A percentile compares a stretch with the other conserved stretches of the same genome.
These are phyloP conservation scores for Lithosia quadra DNA, from an alignment of 2,888 invertebrate genomes.

Conservation along the genomic window DNA sequence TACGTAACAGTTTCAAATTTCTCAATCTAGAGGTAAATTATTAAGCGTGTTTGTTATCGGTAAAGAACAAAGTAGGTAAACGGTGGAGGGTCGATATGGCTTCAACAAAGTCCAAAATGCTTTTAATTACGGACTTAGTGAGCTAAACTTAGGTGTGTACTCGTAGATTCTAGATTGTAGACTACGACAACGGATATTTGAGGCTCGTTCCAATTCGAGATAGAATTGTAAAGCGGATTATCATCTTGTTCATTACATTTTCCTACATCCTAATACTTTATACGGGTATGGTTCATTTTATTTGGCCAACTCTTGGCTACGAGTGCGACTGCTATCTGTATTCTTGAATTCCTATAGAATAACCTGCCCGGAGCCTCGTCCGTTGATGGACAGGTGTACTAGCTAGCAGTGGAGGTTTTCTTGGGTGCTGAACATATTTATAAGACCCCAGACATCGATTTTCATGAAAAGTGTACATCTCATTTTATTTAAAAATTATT, in stretches of 20 bases:
- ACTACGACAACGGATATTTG: conserved; percentile 11
- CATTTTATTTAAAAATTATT: background rate
- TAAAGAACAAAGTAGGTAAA: conserved; percentile 25
- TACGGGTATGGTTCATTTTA: background rate
- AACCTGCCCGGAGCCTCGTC: too few relatives aligned
- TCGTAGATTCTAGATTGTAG: too few relatives aligned
- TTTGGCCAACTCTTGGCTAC: background rate
- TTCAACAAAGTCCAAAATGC: conserved; percentile 30
- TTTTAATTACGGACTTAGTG: conserved; percentile 39
- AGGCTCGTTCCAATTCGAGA: conserved; percentile 5
- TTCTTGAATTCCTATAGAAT: too few relatives aligned
- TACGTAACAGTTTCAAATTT: conserved; percentile 23
- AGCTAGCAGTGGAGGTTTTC: background rate
- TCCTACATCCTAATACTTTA: background rate
- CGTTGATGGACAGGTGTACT: too few relatives aligned
- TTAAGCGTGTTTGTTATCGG: conserved; percentile 28
- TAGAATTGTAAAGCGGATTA: conserved; percentile 8
- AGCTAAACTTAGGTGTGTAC: conserved; percentile 33
- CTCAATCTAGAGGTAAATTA: conserved; percentile 24
- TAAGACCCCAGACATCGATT: background rate
- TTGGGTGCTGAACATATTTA: background rate
- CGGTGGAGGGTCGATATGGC: conserved; percentile 23
- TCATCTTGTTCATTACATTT: conserved; percentile 2
- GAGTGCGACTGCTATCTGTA: too few relatives aligned
- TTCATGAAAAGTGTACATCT: background rate